Percentiles rank a stretch among this genome's conserved stretches.
These are phyloP conservation scores for Diplosoma virens DNA, from an alignment of 23 tunicate species.

Conservation along the genomic window DNA sequence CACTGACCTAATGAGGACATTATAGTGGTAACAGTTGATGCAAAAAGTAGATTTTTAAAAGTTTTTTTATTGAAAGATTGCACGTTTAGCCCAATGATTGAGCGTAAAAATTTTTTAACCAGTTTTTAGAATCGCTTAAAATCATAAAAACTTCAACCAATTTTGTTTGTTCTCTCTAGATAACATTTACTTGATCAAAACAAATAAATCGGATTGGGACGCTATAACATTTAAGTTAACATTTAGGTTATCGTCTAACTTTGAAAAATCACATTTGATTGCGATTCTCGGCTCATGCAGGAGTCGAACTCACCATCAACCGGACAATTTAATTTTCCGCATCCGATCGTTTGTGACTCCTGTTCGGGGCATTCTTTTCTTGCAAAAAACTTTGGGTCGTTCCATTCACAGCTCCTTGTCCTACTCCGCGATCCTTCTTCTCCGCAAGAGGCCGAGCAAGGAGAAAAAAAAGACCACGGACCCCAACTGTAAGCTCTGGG, in stretches of 20 bases:
- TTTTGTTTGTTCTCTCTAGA: too few species aligned
- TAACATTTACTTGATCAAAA: too few species aligned
- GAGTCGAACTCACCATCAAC: conserved; percentile 31
- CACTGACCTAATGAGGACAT: conserved; percentile 41
- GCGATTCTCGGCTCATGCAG: neutral
- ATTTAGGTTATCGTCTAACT: too few species aligned
- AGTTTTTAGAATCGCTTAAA: too few species aligned
- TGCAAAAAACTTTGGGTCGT: conserved; percentile 35
- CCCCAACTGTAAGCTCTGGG: conserved; percentile 57
- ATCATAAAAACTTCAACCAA: too few species aligned
- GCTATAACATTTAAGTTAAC: too few species aligned
- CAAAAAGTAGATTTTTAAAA: neutral
- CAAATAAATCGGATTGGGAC: too few species aligned
- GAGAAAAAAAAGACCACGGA: conserved; percentile 43
- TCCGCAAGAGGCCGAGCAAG: conserved; percentile 62
- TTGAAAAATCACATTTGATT: neutral
- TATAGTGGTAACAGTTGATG: neutral
- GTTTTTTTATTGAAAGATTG: neutral
- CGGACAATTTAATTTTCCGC: conserved; percentile 57
- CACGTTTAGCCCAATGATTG: too few species aligned
- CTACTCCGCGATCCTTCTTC: conserved; percentile 23
- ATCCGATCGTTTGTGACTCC: conserved; percentile 39
- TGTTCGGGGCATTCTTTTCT: conserved; percentile 28
- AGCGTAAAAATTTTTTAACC: too few species aligned
- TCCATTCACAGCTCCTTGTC: conserved; percentile 59